These are phyloP conservation scores for Drosophila jambulina DNA, from an alignment of 1,140 invertebrate species.

Conservation along the genomic window DNA sequence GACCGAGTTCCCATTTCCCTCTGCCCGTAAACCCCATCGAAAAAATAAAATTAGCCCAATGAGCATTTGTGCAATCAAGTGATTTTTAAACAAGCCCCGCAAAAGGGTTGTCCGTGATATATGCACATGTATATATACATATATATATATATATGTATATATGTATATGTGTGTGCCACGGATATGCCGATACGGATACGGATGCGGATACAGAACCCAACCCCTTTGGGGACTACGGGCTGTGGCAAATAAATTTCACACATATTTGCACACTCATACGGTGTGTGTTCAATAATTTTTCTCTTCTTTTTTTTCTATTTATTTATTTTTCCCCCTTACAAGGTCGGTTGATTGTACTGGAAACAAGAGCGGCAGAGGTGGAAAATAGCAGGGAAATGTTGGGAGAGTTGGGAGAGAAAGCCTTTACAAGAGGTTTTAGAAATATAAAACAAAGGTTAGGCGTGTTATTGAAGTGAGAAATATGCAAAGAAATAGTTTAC, in stretches of 20 bases:
- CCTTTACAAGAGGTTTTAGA: background rate
- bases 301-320: background rate
- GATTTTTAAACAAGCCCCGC: constrained; percentile 66
- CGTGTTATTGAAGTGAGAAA: background rate
- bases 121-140: constrained; percentile 1
- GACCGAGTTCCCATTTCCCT: constrained; percentile 11
- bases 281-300: constrained; percentile 68
- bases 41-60: constrained; percentile 81
- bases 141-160: background rate
- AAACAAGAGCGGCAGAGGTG: constrained; percentile 20
- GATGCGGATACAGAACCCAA: constrained; percentile 22
- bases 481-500: too few relatives aligned
- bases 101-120: constrained; percentile 25
- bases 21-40: constrained; percentile 16
- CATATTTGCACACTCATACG: constrained; percentile 73
- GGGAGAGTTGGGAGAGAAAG: background rate
- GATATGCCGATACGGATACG: constrained; percentile 15
- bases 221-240: constrained; percentile 25
- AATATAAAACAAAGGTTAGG: background rate
- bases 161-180: background rate
- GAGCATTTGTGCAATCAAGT: constrained; percentile 84
- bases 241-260: constrained; percentile 83
- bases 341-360: constrained; percentile 78
- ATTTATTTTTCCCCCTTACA: constrained; percentile 34
- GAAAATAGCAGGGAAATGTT: background rate